These are phyloP conservation scores for Andricus curvator DNA, from an alignment of 2,888 invertebrate species.

Conservation along the genomic window DNA sequence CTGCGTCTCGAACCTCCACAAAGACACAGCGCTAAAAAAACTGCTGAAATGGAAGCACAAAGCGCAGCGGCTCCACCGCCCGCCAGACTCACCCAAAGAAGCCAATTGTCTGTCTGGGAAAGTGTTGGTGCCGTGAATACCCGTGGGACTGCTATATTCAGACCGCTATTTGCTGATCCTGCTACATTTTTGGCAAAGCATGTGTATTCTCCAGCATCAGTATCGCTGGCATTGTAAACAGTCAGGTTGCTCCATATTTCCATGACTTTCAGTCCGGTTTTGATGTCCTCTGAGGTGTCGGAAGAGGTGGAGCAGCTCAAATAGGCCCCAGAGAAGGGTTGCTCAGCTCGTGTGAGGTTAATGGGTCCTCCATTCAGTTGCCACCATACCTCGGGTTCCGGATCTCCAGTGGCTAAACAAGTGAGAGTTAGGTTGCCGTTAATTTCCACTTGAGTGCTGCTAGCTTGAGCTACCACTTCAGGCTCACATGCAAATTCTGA, in stretches of 20 bases:
- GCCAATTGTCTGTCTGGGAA: conserved; percentile 85
- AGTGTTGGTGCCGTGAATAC: conserved; percentile 89
- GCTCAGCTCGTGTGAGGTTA: conserved; percentile 72
- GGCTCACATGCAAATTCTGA: conserved; percentile 92
- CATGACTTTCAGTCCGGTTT: conserved; percentile 47
- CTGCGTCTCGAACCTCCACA: conserved; percentile 79
- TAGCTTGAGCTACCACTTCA: conserved; percentile 80
- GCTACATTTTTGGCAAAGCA: conserved; percentile 87
- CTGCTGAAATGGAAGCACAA: conserved; percentile 82
- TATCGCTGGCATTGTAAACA: conserved; percentile 89
- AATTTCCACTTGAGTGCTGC: conserved; percentile 85
- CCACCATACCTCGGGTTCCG: conserved; percentile 91
- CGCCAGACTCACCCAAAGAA: conserved; percentile 86
- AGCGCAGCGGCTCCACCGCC: conserved; percentile 86
- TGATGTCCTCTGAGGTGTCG: conserved; percentile 52
- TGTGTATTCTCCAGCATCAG: conserved; percentile 91
- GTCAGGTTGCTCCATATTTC: conserved; percentile 90
- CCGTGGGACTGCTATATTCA: conserved; percentile 84
- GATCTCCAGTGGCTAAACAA: conserved; percentile 90
- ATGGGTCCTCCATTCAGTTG: conserved; percentile 86
- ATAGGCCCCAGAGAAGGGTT: conserved; percentile 53
- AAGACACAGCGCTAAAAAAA: conserved; percentile 81
- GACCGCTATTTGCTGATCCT: conserved; percentile 79
- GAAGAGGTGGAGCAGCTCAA: conserved; percentile 58
- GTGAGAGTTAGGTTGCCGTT: conserved; percentile 90